Evolutionary conservation across 2,888 invertebrate genomes (phyloP), one percentile per base, ranked within the genome.

Genomic region (Drosophila silvestris): DNA sequence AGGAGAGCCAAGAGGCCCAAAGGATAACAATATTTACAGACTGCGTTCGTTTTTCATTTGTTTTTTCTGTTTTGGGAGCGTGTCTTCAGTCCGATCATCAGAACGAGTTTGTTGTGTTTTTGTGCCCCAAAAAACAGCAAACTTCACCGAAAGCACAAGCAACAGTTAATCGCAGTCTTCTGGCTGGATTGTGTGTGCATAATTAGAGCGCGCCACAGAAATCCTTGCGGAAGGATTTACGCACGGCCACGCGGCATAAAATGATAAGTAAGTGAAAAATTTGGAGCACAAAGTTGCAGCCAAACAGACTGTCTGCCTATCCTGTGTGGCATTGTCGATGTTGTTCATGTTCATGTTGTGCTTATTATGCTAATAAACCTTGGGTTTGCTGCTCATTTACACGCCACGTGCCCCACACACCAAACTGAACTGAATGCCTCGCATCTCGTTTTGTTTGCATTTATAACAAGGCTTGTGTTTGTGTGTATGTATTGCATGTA

Each of bases 231-330:
- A 77, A 79, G 89, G 89, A 87, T 87, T 90, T 70, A 75, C 87
- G 72, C 76, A 79, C 80, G 83, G 87, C 91, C 81, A 72, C 77
- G 85, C 80, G 81, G 82, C 90, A 82, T 87, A 89, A 90, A 89
- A 90, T 89, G 91, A 89, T 90, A 89, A 84, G 89, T 89, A 89
- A 89, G 89, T 89, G 70, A 59, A 74, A 50, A 62, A 59, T 66
- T 32, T 30, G n/a, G 30, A n/a, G n/a, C 30, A n/a, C 53, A 53
- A 52, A 14, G n/a, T 47, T 14, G 35, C 19, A 52, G 30, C 5
- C 2, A 10, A 5, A 16, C 14, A 12, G 33, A 7, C 50, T 41
- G 26, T 14, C 37, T 16, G 14, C 10, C 6, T 44, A 33, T 50
- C 53, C 53, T 33, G 51, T 33, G 33, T 59, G 57, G 33, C 47